Conservation (phyloP, 2,113 vertebrate species). For the Oreocharis arfaki region DNA sequence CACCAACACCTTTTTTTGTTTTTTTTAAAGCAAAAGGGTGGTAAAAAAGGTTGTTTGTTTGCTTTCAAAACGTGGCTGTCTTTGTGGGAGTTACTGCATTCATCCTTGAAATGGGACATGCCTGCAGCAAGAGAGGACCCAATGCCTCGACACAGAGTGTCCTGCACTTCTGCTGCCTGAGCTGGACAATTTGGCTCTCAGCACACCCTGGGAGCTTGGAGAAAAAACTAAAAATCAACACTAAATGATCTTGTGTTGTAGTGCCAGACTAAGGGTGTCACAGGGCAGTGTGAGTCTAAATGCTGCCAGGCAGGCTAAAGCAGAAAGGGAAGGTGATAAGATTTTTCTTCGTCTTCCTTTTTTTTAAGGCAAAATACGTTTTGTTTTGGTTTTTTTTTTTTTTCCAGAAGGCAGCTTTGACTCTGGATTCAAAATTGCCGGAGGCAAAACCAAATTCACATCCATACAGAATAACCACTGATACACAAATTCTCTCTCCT, state of each 20-base stretch:
- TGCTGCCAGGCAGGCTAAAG: neutral
- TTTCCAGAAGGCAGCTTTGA: neutral
- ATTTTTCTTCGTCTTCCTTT: neutral
- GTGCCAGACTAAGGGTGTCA: neutral
- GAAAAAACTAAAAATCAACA: neutral
- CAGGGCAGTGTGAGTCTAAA: neutral
- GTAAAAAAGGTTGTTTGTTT: neutral
- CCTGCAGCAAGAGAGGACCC: neutral
- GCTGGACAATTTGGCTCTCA: neutral
- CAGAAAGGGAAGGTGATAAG: neutral
- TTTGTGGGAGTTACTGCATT: neutral
- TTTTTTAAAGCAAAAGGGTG: neutral
- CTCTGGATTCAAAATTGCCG: neutral
- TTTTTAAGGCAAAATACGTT: neutral
- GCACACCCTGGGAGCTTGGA: neutral
- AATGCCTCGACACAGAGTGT: fast-evolving
- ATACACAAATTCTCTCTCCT: neutral
- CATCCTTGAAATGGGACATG: neutral
- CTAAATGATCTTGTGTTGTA: neutral
- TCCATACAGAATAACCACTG: neutral
- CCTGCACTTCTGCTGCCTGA: neutral
- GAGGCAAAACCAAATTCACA: neutral
- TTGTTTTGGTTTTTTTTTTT: neutral
- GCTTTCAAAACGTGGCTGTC: neutral
- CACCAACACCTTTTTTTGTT: neutral